Evolutionary conservation across 1,140 invertebrate species (phyloP).

Genomic region (Xylocopa sonorina): DNA sequence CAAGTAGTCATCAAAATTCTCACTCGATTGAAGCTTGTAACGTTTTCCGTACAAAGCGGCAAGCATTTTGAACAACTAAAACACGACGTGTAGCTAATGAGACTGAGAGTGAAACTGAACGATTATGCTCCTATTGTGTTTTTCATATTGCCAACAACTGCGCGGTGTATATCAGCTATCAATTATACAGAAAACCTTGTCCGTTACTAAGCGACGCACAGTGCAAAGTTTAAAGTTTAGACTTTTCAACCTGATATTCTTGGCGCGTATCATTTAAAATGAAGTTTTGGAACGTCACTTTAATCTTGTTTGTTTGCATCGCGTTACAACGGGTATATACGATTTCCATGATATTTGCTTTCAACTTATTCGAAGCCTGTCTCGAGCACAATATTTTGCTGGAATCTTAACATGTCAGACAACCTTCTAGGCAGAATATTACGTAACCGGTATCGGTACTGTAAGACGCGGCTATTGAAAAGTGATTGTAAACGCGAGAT

Average conservation of each 20-base stretch:
- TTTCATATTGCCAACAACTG: slow-evolving; percentile 9
- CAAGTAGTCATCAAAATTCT: slow-evolving; percentile 95
- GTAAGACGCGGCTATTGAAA: background rate
- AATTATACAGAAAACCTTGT: background rate
- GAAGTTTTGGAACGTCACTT: background rate
- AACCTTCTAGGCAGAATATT: background rate
- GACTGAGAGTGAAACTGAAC: slow-evolving; percentile 50
- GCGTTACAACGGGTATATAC: background rate
- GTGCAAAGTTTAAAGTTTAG: slow-evolving; percentile 67
- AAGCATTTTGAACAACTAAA: slow-evolving; percentile 53
- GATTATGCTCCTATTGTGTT: slow-evolving; percentile 3
- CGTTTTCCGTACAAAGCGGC: slow-evolving; percentile 84
- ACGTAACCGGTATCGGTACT: slow-evolving; percentile 1
- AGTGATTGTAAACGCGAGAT: background rate
- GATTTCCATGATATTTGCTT: slow-evolving; percentile 5
- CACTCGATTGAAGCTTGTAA: slow-evolving; percentile 89
- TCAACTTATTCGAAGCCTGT: background rate
- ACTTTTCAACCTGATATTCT: slow-evolving; percentile 1
- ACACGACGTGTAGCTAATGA: slow-evolving; percentile 7
- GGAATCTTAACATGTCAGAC: too few species aligned
- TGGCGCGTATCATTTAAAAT: background rate
- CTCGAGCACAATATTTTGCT: background rate
- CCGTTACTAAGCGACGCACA: background rate
- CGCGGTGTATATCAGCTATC: background rate
- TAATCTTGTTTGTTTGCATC: slow-evolving; percentile 7